Percentiles rank a stretch among this genome's conserved stretches.
Conservation (phyloP, 2,113 vertebrate species). For the Sardina pilchardus region DNA sequence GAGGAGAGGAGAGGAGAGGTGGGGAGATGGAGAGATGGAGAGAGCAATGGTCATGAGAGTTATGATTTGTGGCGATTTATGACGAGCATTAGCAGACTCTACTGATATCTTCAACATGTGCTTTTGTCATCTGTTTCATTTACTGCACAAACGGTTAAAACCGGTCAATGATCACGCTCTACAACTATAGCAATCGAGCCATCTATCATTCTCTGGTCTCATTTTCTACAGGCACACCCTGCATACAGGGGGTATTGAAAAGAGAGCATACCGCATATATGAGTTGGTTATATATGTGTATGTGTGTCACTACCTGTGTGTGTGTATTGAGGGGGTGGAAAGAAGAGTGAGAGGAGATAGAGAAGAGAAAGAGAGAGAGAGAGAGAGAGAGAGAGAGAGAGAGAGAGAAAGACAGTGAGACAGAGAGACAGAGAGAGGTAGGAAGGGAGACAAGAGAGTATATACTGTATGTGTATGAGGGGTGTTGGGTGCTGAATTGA, state of each 20-base stretch:
- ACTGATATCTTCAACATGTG: background rate
- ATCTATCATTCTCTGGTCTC: background rate
- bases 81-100: slow-evolving; percentile 4
- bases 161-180: background rate
- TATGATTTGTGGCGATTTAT: slow-evolving; percentile 60
- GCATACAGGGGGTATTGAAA: background rate
- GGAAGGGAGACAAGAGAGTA: background rate
- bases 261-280: background rate
- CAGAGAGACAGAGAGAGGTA: background rate
- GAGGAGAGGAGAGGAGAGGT: slow-evolving; percentile 58
- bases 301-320: slow-evolving; percentile 6
- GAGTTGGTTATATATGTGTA: background rate
- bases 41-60: slow-evolving; percentile 69
- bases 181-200: background rate
- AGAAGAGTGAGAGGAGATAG: background rate
- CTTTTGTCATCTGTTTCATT: background rate
- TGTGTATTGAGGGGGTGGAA: background rate
- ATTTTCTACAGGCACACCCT: background rate
- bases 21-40: slow-evolving; percentile 56
- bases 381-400: background rate
- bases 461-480: background rate
- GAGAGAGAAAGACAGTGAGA: background rate
- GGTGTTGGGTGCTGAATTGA: background rate
- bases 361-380: background rate
- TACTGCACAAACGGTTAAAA: background rate